Evolutionary conservation across 2,888 invertebrate genomes (phyloP).

Genomic region (Protophormia terraenovae): DNA sequence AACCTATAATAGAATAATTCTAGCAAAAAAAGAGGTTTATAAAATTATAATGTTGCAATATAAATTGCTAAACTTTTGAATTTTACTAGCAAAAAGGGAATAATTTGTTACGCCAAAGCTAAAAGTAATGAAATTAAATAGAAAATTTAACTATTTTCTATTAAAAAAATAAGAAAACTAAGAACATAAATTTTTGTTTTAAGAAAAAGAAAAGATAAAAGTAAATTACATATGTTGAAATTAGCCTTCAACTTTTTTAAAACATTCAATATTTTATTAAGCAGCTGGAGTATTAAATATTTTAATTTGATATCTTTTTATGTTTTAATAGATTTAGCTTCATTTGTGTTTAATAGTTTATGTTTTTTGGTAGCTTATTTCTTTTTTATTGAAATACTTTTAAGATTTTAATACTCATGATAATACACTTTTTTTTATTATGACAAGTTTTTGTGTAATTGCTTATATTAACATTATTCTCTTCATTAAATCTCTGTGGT

Average conservation of each 20-base stretch:
- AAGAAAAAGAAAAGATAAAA: background rate
- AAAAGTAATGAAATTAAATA: background rate
- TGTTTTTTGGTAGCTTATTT: background rate
- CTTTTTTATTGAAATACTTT: background rate
- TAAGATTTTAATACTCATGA: background rate
- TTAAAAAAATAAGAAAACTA: background rate
- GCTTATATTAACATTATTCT: background rate
- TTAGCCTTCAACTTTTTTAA: background rate
- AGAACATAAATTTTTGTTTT: background rate
- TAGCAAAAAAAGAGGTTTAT: background rate
- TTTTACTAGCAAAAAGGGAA: conserved; percentile 46
- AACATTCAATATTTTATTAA: background rate
- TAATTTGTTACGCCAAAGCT: conserved; percentile 40
- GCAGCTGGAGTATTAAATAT: background rate
- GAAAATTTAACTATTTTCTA: background rate
- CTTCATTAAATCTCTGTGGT: background rate
- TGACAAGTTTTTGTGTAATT: background rate
- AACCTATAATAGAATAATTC: background rate
- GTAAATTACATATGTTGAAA: background rate
- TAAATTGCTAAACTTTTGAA: conserved; percentile 6
- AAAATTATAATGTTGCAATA: conserved; percentile 17
- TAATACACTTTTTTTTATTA: background rate
- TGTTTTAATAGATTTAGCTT: background rate
- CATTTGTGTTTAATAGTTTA: background rate
- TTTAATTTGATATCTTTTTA: background rate